Conservation (phyloP, 2,888 invertebrate genomes). For the Alloplasta piceator region DNA sequence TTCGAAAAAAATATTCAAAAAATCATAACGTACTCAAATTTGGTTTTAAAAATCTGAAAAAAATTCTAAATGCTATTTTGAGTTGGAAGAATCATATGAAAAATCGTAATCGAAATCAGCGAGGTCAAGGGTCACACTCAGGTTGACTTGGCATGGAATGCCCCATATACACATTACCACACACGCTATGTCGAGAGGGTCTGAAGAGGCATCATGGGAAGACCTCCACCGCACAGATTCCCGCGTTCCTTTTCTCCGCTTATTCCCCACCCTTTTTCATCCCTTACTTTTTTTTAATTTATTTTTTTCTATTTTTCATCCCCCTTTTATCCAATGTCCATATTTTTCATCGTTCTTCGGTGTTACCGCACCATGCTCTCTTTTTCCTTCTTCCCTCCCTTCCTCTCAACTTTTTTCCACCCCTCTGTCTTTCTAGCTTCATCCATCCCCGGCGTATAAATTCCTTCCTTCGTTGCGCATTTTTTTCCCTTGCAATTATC, state of each 20-base stretch:
- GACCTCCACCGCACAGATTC: neutral
- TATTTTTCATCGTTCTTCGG: constrained; percentile 37
- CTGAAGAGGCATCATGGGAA: too few species aligned
- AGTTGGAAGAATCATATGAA: too few species aligned
- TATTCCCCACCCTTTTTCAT: neutral
- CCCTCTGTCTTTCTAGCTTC: neutral
- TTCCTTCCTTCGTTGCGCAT: constrained; percentile 10
- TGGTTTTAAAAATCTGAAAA: too few species aligned
- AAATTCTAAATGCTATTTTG: too few species aligned
- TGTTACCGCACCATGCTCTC: constrained; percentile 6
- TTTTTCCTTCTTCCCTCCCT: neutral
- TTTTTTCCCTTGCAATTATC: neutral
- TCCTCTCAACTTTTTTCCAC: neutral
- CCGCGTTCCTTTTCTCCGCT: neutral
- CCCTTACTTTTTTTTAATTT: neutral
- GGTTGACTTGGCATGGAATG: too few species aligned
- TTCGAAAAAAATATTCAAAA: too few species aligned
- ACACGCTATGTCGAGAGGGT: too few species aligned
- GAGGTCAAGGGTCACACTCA: too few species aligned
- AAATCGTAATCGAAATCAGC: too few species aligned
- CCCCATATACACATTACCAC: too few species aligned
- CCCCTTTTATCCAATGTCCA: constrained; percentile 18
- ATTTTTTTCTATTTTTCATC: neutral
- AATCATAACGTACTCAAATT: too few species aligned
- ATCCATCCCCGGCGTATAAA: constrained; percentile 6